Conservation (phyloP, 2,888 invertebrate genomes). For the Drosophila borealis region DNA sequence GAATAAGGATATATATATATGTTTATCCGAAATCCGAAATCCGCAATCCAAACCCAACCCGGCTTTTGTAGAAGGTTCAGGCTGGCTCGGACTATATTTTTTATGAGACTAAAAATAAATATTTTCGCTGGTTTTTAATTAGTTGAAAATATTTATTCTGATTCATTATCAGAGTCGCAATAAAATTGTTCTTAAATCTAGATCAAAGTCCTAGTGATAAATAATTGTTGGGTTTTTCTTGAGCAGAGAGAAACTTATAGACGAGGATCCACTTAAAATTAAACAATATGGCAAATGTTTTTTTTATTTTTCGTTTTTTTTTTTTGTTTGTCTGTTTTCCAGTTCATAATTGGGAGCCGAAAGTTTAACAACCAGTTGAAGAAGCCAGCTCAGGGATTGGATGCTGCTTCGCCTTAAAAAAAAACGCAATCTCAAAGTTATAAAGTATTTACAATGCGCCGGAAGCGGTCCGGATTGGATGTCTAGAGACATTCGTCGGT, state of each 20-base stretch:
- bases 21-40: too few relatives aligned
- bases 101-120: neutral
- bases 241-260: conserved; percentile 53
- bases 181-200: conserved; percentile 58
- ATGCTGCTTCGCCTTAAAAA: conserved; percentile 29
- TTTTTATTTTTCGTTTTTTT: conserved; percentile 26
- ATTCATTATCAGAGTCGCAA: conserved; percentile 61
- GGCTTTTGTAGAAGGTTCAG: too few relatives aligned
- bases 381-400: conserved; percentile 27
- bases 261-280: conserved; percentile 53
- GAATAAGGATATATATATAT: too few relatives aligned
- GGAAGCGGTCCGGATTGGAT: conserved; percentile 13
- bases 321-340: conserved; percentile 7
- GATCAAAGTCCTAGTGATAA: conserved; percentile 55
- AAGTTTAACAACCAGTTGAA: conserved; percentile 46
- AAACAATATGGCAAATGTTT: conserved; percentile 71
- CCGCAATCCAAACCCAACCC: too few relatives aligned
- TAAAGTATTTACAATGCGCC: conserved; percentile 69
- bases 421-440: conserved; percentile 56
- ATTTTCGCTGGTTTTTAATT: conserved; percentile 7
- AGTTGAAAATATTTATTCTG: conserved; percentile 74
- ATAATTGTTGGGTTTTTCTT: conserved; percentile 43
- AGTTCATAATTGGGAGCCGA: conserved; percentile 31
- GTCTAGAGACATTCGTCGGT: conserved; percentile 74
- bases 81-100: neutral